Evolutionary conservation across 2,888 invertebrate species (phyloP).

Genomic region (Microplitis deprimator): DNA sequence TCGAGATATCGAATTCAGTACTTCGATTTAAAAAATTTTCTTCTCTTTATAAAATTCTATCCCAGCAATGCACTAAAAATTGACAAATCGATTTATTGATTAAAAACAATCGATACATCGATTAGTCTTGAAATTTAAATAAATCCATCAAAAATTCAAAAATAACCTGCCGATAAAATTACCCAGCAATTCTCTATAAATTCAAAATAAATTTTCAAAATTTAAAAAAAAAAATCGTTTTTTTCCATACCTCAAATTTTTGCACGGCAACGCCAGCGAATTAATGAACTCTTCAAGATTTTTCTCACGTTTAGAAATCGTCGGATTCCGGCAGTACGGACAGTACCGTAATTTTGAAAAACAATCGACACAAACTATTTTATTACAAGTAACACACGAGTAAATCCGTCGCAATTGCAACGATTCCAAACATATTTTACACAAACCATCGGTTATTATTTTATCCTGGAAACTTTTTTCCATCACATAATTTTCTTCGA

Average conservation of each 20-base stretch:
- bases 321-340: slow-evolving; percentile 56
- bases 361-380: slow-evolving; percentile 53
- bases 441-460: neutral
- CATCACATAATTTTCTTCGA: neutral
- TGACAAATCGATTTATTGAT: too few species aligned
- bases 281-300: slow-evolving; percentile 58
- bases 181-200: too few species aligned
- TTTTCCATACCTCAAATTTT: slow-evolving; percentile 54
- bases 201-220: too few species aligned
- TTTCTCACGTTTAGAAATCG: slow-evolving; percentile 53
- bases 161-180: too few species aligned
- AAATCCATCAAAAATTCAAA: too few species aligned
- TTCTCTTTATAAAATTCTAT: too few species aligned
- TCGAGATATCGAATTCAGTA: too few species aligned
- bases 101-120: too few species aligned
- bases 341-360: slow-evolving; percentile 52
- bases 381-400: neutral
- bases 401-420: neutral
- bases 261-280: slow-evolving; percentile 56
- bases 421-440: neutral
- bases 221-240: neutral
- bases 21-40: too few species aligned
- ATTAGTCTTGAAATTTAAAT: too few species aligned
- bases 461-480: neutral
- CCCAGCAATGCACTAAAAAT: too few species aligned